These are phyloP conservation scores for Amphiduros pacificus DNA, from an alignment of 2,888 invertebrate species.

Conservation along the genomic window DNA sequence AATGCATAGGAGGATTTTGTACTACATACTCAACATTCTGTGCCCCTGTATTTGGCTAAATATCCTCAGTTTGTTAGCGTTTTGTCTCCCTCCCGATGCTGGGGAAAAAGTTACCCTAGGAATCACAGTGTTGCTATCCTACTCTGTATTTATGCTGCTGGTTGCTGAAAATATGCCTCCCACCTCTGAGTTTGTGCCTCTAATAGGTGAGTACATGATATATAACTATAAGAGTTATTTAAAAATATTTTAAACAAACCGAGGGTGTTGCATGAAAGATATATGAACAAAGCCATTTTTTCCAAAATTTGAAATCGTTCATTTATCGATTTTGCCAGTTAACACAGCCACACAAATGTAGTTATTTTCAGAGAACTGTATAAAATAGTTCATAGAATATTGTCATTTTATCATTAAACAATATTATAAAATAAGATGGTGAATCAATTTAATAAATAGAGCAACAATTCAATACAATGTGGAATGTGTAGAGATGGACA, in stretches of 20 bases:
- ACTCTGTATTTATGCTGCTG: conserved; percentile 61
- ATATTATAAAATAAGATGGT: too few relatives aligned
- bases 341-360: neutral
- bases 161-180: conserved; percentile 63
- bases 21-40: conserved; percentile 58
- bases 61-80: conserved; percentile 60
- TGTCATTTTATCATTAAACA: too few relatives aligned
- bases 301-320: neutral
- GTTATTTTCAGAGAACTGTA: too few relatives aligned
- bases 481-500: too few relatives aligned
- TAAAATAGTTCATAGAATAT: too few relatives aligned
- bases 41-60: conserved; percentile 62
- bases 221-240: neutral
- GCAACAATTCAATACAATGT: too few relatives aligned
- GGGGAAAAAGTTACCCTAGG: conserved; percentile 62
- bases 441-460: too few relatives aligned
- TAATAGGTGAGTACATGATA: conserved; percentile 54
- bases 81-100: conserved; percentile 60
- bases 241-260: neutral
- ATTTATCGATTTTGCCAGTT: neutral
- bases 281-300: neutral
- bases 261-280: neutral
- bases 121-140: conserved; percentile 61
- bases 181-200: conserved; percentile 62
- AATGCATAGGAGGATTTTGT: conserved; percentile 58